Evolutionary conservation across 1,140 invertebrate species (phyloP).

Genomic region (Holcopasites calliopsidis): DNA sequence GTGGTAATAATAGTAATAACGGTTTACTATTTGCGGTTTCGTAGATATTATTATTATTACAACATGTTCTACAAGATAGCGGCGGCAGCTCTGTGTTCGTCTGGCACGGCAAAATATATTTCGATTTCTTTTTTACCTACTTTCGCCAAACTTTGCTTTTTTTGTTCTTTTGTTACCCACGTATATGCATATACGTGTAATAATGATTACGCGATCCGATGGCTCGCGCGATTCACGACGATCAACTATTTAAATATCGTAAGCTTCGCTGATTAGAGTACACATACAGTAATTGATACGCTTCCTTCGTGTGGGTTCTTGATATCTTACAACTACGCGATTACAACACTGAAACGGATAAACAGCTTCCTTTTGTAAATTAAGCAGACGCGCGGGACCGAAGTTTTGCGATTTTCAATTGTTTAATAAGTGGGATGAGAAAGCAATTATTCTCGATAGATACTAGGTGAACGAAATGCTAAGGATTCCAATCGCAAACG

Average conservation of each 20-base stretch:
- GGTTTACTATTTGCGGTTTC: constrained; percentile 49
- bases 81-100: constrained; percentile 68
- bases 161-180: neutral
- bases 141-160: neutral
- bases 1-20: too few species aligned
- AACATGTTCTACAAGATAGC: constrained; percentile 63
- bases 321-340: constrained; percentile 16
- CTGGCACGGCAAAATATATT: constrained; percentile 72
- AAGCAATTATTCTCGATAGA: neutral
- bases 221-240: neutral
- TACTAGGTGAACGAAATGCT: neutral
- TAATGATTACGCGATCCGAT: neutral
- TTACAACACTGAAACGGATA: constrained; percentile 28
- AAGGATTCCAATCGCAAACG: too few species aligned
- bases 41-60: constrained; percentile 57
- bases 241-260: constrained; percentile 52
- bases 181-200: neutral
- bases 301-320: neutral
- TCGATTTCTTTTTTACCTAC: constrained; percentile 9
- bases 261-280: constrained; percentile 56
- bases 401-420: neutral
- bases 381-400: neutral
- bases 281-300: constrained; percentile 49
- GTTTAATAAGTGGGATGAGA: too few species aligned
- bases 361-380: neutral